Evolutionary conservation across 2,797 vertebrate genomes (phyloP).

Genomic region (Falco peregrinus): DNA sequence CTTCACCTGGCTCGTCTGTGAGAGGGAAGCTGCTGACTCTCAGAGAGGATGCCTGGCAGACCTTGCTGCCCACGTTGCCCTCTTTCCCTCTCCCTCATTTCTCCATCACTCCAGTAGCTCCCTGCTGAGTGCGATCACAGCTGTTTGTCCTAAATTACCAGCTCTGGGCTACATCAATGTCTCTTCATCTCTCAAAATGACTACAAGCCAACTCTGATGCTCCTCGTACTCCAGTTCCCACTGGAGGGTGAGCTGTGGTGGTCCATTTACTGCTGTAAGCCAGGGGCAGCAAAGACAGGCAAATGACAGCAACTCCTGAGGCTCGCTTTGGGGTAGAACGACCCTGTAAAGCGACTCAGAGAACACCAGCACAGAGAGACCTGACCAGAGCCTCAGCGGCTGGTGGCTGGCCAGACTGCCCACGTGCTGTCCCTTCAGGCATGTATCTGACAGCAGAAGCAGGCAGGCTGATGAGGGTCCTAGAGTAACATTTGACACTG

Average conservation of each 20-base stretch:
- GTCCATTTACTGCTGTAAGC: background rate
- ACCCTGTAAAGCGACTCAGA: background rate
- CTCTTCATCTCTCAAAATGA: background rate
- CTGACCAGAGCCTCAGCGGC: background rate
- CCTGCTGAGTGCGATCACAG: background rate
- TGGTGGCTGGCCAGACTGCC: background rate
- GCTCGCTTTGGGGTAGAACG: background rate
- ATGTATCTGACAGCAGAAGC: background rate
- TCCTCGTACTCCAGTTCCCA: background rate
- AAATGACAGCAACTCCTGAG: background rate
- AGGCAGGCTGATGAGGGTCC: background rate
- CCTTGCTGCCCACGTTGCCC: background rate
- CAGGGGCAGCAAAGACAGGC: background rate
- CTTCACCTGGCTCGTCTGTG: background rate
- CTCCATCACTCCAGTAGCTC: background rate
- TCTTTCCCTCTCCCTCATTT: background rate
- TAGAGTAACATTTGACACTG: background rate
- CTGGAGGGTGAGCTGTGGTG: background rate
- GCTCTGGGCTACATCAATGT: background rate
- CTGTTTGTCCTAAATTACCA: background rate
- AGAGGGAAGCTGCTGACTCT: background rate
- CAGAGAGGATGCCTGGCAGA: background rate
- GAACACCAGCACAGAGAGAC: rapidly evolving
- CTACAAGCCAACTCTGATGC: background rate
- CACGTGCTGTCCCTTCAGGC: background rate